Evolutionary conservation across 2,113 vertebrate species (phyloP), one percentile per base, ranked within the genome.

Genomic region (Platysteira castanea): DNA sequence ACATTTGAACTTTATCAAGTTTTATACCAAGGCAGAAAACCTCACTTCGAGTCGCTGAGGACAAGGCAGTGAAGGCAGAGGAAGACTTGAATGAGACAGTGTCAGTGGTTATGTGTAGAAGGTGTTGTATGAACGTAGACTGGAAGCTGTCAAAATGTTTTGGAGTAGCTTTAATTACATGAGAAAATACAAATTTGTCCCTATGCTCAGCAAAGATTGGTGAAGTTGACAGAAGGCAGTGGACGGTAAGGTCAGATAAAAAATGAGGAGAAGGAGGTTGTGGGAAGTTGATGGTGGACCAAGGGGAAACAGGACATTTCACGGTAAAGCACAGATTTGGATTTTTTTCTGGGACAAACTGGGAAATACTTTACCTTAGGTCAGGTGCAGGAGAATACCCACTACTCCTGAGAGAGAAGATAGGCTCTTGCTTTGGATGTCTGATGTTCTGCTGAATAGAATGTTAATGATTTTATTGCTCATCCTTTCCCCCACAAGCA

Each of bases 211-310:
- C 42, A 49, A 53, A 80, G 71, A 31, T 16, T 75, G 54, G 7
- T 23, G 5, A 90, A 90, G 39, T 21, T 86, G 71, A 35, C 15
- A 27, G 79, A 57, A 73, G 44, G 49, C 5, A 10, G 30, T 6
- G 3, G 19, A 8, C 0, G 0, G 26, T 6, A 56, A 89, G 54
- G 24, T 52, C 35, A 52, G 39, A 24, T 54, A 31, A 87, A 31
- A 87, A 84, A 37, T 0, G 1, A 84, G n/a, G 41, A 70, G 46
- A 60, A 90, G 35, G 53, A 65, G 44, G 7, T 24, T 28, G 31
- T 50, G 46, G 22, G 19, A 42, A 83, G 24, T 1, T 85, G 50
- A 50, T 46, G 28, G 47, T 65, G 22, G 19, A 53, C 15, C 28
- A 53, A 60, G 22, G 13, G 21, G 39, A 71, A 79, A 27, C 10